Evolutionary conservation across 2,888 invertebrate genomes (phyloP).

Genomic region (Callyntrura guangdongensis): DNA sequence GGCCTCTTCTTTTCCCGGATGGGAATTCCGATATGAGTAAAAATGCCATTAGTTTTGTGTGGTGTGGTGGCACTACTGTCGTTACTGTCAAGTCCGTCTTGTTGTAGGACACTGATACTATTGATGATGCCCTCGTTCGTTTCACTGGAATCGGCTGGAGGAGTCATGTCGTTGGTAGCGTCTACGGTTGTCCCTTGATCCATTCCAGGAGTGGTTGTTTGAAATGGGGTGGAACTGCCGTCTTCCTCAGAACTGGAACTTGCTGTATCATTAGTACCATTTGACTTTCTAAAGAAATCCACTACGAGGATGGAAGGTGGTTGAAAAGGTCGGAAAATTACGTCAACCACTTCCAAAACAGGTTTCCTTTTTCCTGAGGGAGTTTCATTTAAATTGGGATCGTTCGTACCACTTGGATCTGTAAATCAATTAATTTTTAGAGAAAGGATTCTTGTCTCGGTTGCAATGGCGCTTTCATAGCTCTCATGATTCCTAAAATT

Average conservation of each 20-base stretch:
- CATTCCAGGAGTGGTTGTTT: constrained; percentile 20
- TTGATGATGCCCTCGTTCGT: background rate
- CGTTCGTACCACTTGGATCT: constrained; percentile 61
- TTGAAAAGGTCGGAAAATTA: constrained; percentile 63
- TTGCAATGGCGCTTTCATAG: background rate
- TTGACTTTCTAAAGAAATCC: constrained; percentile 71
- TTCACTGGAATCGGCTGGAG: constrained; percentile 27
- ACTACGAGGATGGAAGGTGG: constrained; percentile 73
- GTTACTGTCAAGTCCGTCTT: constrained; percentile 49
- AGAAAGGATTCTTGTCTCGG: background rate
- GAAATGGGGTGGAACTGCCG: background rate
- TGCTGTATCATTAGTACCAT: constrained; percentile 14
- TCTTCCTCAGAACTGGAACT: constrained; percentile 25
- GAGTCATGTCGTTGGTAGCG: background rate
- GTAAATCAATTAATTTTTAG: constrained; percentile 72
- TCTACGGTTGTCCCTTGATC: constrained; percentile 48
- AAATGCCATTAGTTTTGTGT: constrained; percentile 12
- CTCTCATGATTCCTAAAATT: too few species aligned
- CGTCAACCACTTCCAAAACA: constrained; percentile 66
- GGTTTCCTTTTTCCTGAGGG: constrained; percentile 34
- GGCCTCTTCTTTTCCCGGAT: background rate
- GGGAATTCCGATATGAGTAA: constrained; percentile 16
- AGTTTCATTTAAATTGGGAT: constrained; percentile 31
- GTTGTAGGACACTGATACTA: background rate
- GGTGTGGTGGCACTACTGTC: background rate